These are phyloP conservation scores for Chelon labrosus DNA, from an alignment of 2,797 vertebrate genomes.

Conservation along the genomic window DNA sequence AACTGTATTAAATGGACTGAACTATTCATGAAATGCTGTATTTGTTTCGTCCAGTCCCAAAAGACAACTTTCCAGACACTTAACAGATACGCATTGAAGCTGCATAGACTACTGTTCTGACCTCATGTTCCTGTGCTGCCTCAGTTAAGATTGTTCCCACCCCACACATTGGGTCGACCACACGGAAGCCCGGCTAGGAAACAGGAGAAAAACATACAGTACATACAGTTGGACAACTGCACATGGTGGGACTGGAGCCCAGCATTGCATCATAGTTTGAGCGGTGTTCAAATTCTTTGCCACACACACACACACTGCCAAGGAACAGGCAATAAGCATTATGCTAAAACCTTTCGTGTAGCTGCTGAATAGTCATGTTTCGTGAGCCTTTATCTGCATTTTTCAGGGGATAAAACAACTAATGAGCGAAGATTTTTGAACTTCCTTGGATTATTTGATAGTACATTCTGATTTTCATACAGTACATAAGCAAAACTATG, in stretches of 20 bases:
- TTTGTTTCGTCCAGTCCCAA: background rate
- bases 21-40: background rate
- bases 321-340: background rate
- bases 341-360: background rate
- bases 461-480: background rate
- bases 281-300: background rate
- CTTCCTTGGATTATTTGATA: background rate
- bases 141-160: constrained; percentile 93
- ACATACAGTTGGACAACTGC: background rate
- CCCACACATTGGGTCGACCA: constrained; percentile 98
- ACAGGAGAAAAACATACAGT: constrained; percentile 18
- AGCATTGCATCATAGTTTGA: background rate
- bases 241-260: background rate
- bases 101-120: constrained; percentile 67
- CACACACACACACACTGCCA: background rate
- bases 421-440: background rate
- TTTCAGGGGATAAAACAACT: background rate
- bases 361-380: background rate
- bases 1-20: background rate
- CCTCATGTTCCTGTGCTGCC: constrained; percentile 91
- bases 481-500: background rate
- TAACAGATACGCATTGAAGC: background rate
- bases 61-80: background rate
- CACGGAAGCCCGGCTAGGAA: constrained; percentile 84
- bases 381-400: background rate